These are phyloP conservation scores for Rhagoletis zephyria DNA, from an alignment of 1,140 invertebrate genomes.

Conservation along the genomic window DNA sequence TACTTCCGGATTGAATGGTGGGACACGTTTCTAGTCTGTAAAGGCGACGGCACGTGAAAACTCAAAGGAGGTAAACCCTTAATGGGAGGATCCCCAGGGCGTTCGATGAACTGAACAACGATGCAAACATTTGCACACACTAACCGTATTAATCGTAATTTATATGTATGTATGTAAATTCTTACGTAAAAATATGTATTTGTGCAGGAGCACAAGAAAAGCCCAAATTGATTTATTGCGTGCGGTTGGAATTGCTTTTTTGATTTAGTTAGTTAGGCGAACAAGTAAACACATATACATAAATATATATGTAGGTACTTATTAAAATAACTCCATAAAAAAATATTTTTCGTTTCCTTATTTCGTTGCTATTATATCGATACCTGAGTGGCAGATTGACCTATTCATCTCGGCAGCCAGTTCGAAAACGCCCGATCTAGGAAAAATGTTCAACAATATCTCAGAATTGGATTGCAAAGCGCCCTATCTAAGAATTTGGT, in stretches of 20 bases:
- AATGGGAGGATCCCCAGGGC: not conserved
- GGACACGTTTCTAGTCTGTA: not conserved
- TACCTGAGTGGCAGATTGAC: too few relatives aligned
- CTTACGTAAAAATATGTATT: not conserved
- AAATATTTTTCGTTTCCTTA: too few relatives aligned
- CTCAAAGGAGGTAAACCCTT: not conserved
- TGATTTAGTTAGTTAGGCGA: not conserved
- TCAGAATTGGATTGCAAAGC: too few relatives aligned
- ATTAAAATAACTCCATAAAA: too few relatives aligned
- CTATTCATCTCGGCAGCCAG: too few relatives aligned
- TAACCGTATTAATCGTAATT: too few relatives aligned
- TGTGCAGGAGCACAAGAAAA: not conserved
- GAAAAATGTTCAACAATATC: too few relatives aligned
- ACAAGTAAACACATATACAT: not conserved
- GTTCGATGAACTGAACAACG: not conserved
- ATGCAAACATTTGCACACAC: not conserved
- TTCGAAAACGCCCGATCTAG: too few relatives aligned
- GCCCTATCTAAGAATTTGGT: too few relatives aligned
- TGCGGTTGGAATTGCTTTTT: constrained; percentile 11
- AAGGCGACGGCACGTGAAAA: not conserved
- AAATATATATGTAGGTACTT: too few relatives aligned
- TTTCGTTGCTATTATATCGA: too few relatives aligned
- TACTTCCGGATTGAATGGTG: not conserved
- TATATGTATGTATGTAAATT: not conserved
- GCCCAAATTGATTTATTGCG: constrained; percentile 54